Evolutionary conservation across 2,113 vertebrate genomes (phyloP).

Genomic region (Setophaga petechia): DNA sequence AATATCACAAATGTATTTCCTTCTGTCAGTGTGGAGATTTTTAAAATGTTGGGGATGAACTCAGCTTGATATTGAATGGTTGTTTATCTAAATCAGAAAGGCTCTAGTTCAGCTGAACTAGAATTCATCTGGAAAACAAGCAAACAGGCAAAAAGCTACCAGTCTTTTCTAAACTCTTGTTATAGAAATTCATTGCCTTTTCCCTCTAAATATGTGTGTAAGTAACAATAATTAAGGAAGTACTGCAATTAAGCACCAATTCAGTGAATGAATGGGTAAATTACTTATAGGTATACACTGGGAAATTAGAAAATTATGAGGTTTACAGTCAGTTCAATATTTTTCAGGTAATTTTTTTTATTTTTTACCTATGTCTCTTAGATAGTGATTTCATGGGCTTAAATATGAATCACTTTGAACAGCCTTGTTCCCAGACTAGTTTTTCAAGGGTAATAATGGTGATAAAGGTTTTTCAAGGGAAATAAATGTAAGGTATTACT

Average conservation of each 20-base stretch:
- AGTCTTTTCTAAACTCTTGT: neutral
- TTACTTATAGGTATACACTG: neutral
- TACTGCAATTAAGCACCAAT: neutral
- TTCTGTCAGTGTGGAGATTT: neutral
- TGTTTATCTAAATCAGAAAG: neutral
- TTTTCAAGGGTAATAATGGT: neutral
- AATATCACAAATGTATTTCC: neutral
- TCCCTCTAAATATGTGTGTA: neutral
- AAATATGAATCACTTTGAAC: neutral
- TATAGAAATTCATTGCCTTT: neutral
- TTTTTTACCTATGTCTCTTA: neutral
- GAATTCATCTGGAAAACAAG: neutral
- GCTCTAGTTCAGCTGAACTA: neutral
- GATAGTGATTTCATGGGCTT: neutral
- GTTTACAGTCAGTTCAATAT: neutral
- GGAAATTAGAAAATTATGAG: neutral
- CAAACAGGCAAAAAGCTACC: fast-evolving
- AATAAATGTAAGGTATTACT: neutral
- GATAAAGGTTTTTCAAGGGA: neutral
- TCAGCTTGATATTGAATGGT: neutral
- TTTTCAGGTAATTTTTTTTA: neutral
- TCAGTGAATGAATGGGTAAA: neutral
- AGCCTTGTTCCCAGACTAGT: neutral
- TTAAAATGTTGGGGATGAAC: neutral
- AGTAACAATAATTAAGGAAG: neutral